Conservation (phyloP, 2,797 vertebrate genomes). For the Salarias fasciatus region DNA sequence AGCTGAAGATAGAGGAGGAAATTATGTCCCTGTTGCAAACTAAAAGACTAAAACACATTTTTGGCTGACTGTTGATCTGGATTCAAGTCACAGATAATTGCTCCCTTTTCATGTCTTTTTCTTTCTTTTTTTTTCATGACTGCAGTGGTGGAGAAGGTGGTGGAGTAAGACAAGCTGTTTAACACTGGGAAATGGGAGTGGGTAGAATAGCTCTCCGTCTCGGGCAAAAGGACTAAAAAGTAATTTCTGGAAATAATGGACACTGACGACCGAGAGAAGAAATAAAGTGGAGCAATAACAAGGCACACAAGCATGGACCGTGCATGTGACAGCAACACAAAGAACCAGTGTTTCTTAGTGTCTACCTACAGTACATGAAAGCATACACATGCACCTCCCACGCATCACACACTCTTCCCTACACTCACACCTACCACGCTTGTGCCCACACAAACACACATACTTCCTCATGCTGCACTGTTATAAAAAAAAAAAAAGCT, state of each 20-base stretch:
- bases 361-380: conserved; percentile 26
- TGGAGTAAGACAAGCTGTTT: conserved; percentile 43
- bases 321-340: conserved; percentile 59
- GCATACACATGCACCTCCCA: conserved; percentile 53
- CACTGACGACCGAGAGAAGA: conserved; percentile 19
- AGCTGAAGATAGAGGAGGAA: no score
- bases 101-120: conserved; percentile 40
- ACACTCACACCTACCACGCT: conserved; percentile 65
- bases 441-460: conserved; percentile 61
- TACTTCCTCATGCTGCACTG: conserved; percentile 35
- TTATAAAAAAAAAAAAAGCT: conserved; percentile 54
- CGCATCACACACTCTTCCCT: conserved; percentile 59
- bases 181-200: conserved; percentile 36
- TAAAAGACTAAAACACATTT: conserved; percentile 13
- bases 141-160: conserved; percentile 44
- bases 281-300: conserved; percentile 16
- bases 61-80: conserved; percentile 9
- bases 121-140: conserved; percentile 41
- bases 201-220: conserved; percentile 41
- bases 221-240: conserved; percentile 36
- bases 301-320: conserved; percentile 34
- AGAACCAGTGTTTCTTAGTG: conserved; percentile 23
- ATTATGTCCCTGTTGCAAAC: no score
- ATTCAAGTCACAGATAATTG: conserved; percentile 52
- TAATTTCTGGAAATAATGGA: conserved; percentile 38